phyloP scores from a whole-genome alignment of 2,113 vertebrate genomes.

The Dicentrarchus labrax region DNA sequence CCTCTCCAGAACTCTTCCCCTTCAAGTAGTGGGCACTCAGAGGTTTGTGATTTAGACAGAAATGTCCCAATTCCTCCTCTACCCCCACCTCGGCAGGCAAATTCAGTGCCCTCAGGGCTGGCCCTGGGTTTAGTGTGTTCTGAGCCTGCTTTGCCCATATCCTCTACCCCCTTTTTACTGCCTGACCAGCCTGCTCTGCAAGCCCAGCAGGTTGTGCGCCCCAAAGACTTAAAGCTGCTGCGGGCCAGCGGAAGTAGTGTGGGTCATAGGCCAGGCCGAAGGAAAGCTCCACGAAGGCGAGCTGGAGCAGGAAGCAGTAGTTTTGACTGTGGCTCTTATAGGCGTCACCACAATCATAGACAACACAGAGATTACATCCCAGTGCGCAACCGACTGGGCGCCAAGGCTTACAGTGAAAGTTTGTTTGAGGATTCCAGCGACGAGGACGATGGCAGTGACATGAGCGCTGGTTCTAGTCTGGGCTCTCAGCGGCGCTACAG shows the following conservation, averaged over 20 bases:
- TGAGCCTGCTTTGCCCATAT: conserved; percentile 82
- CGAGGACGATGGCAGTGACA: conserved; percentile 91
- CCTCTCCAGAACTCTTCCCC: conserved; percentile 83
- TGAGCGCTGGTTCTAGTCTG: conserved; percentile 90
- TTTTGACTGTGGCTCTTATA: conserved; percentile 86
- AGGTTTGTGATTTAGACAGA: conserved; percentile 78
- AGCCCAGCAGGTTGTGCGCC: conserved; percentile 88
- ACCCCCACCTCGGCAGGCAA: conserved; percentile 85
- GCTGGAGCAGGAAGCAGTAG: conserved; percentile 85
- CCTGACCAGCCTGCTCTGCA: conserved; percentile 81
- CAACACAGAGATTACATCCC: conserved; percentile 87
- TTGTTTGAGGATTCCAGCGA: conserved; percentile 90
- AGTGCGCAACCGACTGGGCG: conserved; percentile 85
- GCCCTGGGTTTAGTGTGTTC: conserved; percentile 83
- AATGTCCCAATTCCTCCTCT: conserved; percentile 78
- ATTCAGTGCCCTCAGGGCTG: conserved; percentile 83
- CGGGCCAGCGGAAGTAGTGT: conserved; percentile 78
- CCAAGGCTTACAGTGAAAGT: conserved; percentile 88
- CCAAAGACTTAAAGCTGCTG: conserved; percentile 90
- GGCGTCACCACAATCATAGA: conserved; percentile 83
- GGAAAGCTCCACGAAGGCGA: conserved; percentile 85
- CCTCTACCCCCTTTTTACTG: conserved; percentile 82
- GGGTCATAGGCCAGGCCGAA: conserved; percentile 82
- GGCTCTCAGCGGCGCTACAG: conserved; percentile 90
- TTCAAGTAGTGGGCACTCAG: conserved; percentile 84